phyloP scores from a whole-genome alignment of 1,140 invertebrate genomes.

The Meloidogyne floridensis region DNA sequence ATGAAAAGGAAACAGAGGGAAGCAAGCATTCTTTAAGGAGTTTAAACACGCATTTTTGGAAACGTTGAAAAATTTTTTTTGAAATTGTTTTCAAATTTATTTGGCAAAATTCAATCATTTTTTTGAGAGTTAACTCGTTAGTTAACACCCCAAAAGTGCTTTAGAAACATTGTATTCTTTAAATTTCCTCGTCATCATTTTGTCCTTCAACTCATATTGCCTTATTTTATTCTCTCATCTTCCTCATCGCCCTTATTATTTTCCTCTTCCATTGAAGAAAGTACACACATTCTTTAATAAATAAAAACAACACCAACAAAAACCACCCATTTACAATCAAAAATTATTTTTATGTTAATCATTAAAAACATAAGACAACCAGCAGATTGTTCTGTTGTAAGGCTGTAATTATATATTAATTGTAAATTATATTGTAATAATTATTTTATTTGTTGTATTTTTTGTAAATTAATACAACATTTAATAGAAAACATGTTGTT shows the following conservation, averaged over 20 bases:
- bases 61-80: no score
- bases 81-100: no score
- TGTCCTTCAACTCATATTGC: conserved; percentile 1
- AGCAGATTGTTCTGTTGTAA: not conserved
- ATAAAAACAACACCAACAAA: not conserved
- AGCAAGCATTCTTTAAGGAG: no score
- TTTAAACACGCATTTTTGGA: no score
- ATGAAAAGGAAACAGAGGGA: no score
- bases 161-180: not conserved
- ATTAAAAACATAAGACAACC: not conserved
- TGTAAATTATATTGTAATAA: no score
- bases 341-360: not conserved
- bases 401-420: not conserved
- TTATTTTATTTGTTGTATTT: no score
- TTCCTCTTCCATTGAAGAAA: not conserved
- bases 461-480: no score
- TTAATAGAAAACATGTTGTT: no score
- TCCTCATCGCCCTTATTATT: conserved; percentile 2
- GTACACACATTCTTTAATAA: conserved; percentile 2
- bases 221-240: not conserved
- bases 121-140: no score
- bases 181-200: not conserved
- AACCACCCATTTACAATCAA: not conserved
- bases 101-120: no score
- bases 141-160: no score